Evolutionary conservation across 2,888 invertebrate species (phyloP).

Genomic region (Drosophila cracens): DNA sequence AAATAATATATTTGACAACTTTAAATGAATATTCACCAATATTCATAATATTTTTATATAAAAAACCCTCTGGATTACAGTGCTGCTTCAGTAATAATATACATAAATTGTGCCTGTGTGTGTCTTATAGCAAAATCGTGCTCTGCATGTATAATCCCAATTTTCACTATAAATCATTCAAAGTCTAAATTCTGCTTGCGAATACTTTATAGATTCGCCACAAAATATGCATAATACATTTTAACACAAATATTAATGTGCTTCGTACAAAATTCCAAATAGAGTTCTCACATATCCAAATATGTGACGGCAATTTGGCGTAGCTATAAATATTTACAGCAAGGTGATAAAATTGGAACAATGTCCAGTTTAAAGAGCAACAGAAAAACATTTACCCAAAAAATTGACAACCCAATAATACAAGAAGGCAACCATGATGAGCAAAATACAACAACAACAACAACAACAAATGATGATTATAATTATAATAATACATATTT

Average conservation of each 20-base stretch:
- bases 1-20: background rate
- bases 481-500: slow-evolving; percentile 59
- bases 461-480: slow-evolving; percentile 7
- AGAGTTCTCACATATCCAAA: slow-evolving; percentile 27
- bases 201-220: slow-evolving; percentile 15
- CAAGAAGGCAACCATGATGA: slow-evolving; percentile 3
- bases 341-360: slow-evolving; percentile 35
- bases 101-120: slow-evolving; percentile 15
- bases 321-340: slow-evolving; percentile 23
- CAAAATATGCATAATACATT: slow-evolving; percentile 35
- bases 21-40: background rate
- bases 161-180: slow-evolving; percentile 13
- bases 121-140: slow-evolving; percentile 20
- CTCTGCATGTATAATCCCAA: slow-evolving; percentile 18
- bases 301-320: slow-evolving; percentile 9
- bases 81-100: background rate
- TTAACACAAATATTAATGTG: slow-evolving; percentile 3
- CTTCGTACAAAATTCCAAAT: slow-evolving; percentile 21
- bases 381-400: slow-evolving; percentile 35
- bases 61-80: slow-evolving; percentile 10
- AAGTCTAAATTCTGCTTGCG: background rate
- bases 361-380: slow-evolving; percentile 29
- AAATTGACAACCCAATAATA: slow-evolving; percentile 14
- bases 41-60: background rate
- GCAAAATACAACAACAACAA: slow-evolving; percentile 9